Base-by-base conservation (phyloP, 2,113 vertebrate species). In the Danio rerio region DNA sequence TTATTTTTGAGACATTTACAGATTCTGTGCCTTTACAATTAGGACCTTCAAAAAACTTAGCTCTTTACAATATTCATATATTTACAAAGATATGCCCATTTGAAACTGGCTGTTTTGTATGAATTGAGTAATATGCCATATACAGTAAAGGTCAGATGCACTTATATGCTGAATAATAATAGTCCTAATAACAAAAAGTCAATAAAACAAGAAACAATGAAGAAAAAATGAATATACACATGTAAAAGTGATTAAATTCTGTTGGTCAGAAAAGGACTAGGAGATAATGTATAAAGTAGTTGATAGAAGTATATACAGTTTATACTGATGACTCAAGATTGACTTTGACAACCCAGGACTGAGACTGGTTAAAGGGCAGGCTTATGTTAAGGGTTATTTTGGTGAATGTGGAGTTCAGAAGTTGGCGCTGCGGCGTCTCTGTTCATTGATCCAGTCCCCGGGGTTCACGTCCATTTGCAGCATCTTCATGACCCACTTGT, bases 401-500 rank as follows among this genome's bases (percentile, higher is more conserved):
- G 71, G 21, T 31, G 69, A 47, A 56, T 42, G 10, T 59, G 43
- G 40, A 43, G 43, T 70, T 83, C 58, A 87, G 43, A 63, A 78
- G 70, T 85, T 83, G 78, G 11, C n/a, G 56, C 81, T 79, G n/a
- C 91, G 95, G 40, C 93, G 89, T 66, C 94, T 93, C 82, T 93
- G 94, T 86, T 96, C 95, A 0, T 79, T 89, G 77, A 98, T 92
- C 98, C 97, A 98, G 52, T 94, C 90, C 5, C 95, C 92, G 0
- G 96, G 96, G 78, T 95, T 97, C 72, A 96, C 89, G 0, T 98
- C 96, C 94, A 99, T 95, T 85, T 98, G 96, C 73, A 99, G 84
- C 98, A 98, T 98, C 93, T 97, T 98, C 97, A 98, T 96, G 89
- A 98, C 96, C 97, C 97, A 98, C 89, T 96, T 95, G 92, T 99